Percentiles rank a stretch among this genome's conserved stretches.
phyloP scores from a whole-genome alignment of 92 coral and sea anemone genomes.

The Paragorgia papillata region DNA sequence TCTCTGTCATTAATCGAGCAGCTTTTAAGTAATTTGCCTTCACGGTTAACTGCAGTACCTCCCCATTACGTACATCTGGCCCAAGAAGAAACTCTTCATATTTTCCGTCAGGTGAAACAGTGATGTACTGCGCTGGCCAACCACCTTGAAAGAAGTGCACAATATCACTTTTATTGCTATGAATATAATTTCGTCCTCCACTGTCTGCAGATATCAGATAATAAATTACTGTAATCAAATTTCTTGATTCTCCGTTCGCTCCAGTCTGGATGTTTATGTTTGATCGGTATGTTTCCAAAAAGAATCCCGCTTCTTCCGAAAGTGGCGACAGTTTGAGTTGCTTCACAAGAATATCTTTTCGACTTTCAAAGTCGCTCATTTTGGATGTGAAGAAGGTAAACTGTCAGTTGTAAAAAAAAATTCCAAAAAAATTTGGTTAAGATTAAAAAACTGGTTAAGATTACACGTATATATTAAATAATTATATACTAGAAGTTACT shows the following conservation, averaged over 20 bases:
- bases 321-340: conserved; percentile 59
- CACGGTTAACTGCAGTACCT: conserved; percentile 58
- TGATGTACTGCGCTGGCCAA: conserved; percentile 74
- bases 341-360: conserved; percentile 62
- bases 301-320: conserved; percentile 84
- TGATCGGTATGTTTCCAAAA: conserved; percentile 73
- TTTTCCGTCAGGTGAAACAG: conserved; percentile 65
- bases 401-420: too few species aligned
- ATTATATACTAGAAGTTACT: too few species aligned
- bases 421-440: too few species aligned
- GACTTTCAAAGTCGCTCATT: conserved; percentile 24
- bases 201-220: conserved; percentile 57
- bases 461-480: too few species aligned
- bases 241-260: conserved; percentile 56
- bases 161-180: conserved; percentile 67
- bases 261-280: conserved; percentile 41
- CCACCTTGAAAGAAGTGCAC: conserved; percentile 75
- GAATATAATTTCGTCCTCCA: conserved; percentile 65
- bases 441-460: too few species aligned
- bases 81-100: conserved; percentile 64
- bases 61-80: conserved; percentile 64
- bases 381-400: too few species aligned
- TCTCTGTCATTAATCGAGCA: conserved; percentile 58
- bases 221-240: conserved; percentile 67
- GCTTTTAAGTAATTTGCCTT: conserved; percentile 68